Evolutionary conservation across 2,888 invertebrate genomes (phyloP).

Genomic region (Conus canariensis): DNA sequence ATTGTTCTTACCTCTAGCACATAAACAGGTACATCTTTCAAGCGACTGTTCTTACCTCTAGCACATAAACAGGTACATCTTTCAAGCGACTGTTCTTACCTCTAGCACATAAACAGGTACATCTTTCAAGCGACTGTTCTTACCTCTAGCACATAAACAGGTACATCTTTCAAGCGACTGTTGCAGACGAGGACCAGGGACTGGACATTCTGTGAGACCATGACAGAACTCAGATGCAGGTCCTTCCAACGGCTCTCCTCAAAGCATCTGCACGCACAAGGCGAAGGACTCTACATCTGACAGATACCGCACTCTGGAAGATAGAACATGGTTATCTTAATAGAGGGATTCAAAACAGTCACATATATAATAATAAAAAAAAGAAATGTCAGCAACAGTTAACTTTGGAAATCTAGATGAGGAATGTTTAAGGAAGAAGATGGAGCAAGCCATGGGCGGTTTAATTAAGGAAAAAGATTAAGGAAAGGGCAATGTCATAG

Average conservation of each 20-base stretch:
- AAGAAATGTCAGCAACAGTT: too few species aligned
- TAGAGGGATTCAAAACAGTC: too few species aligned
- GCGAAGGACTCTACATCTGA: too few species aligned
- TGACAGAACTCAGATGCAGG: conserved; percentile 65
- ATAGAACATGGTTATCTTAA: too few species aligned
- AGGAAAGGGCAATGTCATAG: too few species aligned
- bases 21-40: conserved; percentile 65
- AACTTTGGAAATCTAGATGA: too few species aligned
- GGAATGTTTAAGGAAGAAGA: too few species aligned
- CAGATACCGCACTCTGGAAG: too few species aligned
- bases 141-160: conserved; percentile 71
- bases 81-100: conserved; percentile 54
- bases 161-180: conserved; percentile 66
- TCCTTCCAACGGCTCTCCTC: conserved; percentile 75
- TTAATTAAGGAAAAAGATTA: too few species aligned
- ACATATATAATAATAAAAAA: too few species aligned
- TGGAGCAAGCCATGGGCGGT: too few species aligned
- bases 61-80: conserved; percentile 61
- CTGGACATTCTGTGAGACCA: conserved; percentile 73
- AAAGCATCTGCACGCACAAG: conserved; percentile 77
- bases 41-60: too few species aligned
- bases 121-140: conserved; percentile 62
- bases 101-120: conserved; percentile 65
- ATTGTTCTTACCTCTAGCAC: conserved; percentile 45
- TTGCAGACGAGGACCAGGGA: conserved; percentile 74